Evolutionary conservation across 1,140 invertebrate genomes (phyloP).

Genomic region (Episyrphus balteatus): DNA sequence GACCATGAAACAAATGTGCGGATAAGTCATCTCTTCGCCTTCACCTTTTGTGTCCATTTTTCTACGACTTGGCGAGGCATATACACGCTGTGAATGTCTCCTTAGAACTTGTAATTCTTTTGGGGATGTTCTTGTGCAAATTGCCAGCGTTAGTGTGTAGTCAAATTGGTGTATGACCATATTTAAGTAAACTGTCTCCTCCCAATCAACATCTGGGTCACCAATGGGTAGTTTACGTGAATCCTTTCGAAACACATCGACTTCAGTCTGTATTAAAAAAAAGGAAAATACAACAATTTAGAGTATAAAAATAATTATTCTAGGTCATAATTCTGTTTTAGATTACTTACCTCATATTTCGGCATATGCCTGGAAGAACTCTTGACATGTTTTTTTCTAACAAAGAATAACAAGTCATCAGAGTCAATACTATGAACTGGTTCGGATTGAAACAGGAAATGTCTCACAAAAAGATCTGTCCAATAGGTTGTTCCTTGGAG

Average conservation of each 20-base stretch:
- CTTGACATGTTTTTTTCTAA: constrained; percentile 82
- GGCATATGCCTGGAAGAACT: constrained; percentile 72
- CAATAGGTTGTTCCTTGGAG: constrained; percentile 88
- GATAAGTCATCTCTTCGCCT: constrained; percentile 96
- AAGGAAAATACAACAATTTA: constrained; percentile 6
- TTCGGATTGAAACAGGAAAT: constrained; percentile 83
- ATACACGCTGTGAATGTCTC: constrained; percentile 88
- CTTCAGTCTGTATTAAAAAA: constrained; percentile 71
- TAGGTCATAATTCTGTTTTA: background rate
- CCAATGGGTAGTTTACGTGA: constrained; percentile 91
- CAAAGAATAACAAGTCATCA: constrained; percentile 93
- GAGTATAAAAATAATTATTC: background rate
- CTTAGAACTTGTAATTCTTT: constrained; percentile 90
- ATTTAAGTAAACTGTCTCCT: constrained; percentile 98
- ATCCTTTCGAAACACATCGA: constrained; percentile 92
- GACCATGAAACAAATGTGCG: constrained; percentile 97
- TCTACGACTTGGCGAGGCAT: constrained; percentile 89
- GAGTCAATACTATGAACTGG: constrained; percentile 64
- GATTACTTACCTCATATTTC: constrained; percentile 73
- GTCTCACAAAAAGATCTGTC: constrained; percentile 89
- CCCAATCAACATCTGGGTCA: constrained; percentile 95
- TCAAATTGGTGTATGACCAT: constrained; percentile 97
- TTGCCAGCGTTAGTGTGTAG: constrained; percentile 91
- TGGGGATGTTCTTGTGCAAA: constrained; percentile 93
- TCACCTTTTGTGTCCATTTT: constrained; percentile 98